phyloP scores from a whole-genome alignment of 2,797 vertebrate genomes.

The Sebastes oblongus region DNA sequence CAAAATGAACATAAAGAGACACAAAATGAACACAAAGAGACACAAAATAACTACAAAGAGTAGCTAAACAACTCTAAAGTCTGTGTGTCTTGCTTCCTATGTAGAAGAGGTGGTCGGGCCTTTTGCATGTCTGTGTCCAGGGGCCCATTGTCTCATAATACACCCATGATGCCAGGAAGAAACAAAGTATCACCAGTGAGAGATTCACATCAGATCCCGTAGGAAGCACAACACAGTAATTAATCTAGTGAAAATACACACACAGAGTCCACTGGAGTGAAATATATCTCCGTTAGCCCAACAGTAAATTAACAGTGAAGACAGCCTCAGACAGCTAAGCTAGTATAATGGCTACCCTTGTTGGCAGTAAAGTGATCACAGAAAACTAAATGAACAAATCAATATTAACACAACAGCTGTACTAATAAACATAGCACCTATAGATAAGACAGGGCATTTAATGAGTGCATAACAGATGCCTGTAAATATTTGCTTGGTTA shows the following conservation, averaged over 20 bases:
- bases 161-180: background rate
- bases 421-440: background rate
- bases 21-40: no score
- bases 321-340: background rate
- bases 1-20: no score
- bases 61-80: background rate
- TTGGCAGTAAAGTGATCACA: background rate
- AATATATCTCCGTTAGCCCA: background rate
- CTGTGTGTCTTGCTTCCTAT: background rate
- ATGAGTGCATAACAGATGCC: background rate
- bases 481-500: background rate
- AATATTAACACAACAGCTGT: background rate
- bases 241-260: background rate
- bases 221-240: background rate
- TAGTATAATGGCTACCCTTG: background rate
- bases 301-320: background rate
- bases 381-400: slow-evolving; percentile 6
- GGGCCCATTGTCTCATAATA: background rate
- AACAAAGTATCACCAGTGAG: background rate
- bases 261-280: background rate
- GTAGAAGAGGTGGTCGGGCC: no score
- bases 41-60: rapidly evolving
- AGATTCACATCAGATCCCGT: background rate
- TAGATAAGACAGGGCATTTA: background rate
- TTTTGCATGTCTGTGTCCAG: no score